Percentiles rank a stretch among this genome's conserved stretches.
Conservation (phyloP, 23 tunicate genomes). For the Trididemnum clinides region DNA sequence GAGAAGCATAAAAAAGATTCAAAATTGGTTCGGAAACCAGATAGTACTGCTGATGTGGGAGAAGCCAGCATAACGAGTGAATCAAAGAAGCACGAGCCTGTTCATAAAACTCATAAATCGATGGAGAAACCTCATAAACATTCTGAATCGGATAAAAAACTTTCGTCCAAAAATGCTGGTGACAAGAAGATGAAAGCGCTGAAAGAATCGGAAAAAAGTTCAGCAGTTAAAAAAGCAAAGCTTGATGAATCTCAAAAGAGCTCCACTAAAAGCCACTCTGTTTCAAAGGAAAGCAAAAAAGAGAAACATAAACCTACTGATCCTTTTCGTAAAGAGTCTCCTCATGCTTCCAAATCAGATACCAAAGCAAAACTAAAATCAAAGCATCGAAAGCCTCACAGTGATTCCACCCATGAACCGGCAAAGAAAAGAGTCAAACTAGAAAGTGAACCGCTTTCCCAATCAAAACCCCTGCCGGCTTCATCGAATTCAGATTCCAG, state of each 20-base stretch:
- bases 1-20: background rate
- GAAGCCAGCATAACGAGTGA: too few relatives aligned
- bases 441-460: background rate
- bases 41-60: too few relatives aligned
- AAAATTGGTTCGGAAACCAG: background rate
- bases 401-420: background rate
- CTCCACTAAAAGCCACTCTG: background rate
- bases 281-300: constrained; percentile 13
- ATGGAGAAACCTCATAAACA: background rate
- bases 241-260: background rate
- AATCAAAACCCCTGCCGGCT: background rate
- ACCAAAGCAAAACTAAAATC: background rate
- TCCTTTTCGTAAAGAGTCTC: background rate
- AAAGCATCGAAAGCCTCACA: background rate
- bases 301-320: background rate
- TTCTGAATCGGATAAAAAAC: background rate
- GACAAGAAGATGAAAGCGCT: background rate
- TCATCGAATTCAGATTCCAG: background rate
- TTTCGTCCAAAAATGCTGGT: background rate
- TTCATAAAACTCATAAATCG: background rate
- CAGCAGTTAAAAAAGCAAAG: too few relatives aligned
- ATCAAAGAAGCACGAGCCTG: too few relatives aligned
- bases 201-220: too few relatives aligned
- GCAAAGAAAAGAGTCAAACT: background rate
- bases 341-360: background rate